Evolutionary conservation across 2,113 vertebrate species (phyloP), one percentile per base, ranked within the genome.

Genomic region (Oryzias woworae): DNA sequence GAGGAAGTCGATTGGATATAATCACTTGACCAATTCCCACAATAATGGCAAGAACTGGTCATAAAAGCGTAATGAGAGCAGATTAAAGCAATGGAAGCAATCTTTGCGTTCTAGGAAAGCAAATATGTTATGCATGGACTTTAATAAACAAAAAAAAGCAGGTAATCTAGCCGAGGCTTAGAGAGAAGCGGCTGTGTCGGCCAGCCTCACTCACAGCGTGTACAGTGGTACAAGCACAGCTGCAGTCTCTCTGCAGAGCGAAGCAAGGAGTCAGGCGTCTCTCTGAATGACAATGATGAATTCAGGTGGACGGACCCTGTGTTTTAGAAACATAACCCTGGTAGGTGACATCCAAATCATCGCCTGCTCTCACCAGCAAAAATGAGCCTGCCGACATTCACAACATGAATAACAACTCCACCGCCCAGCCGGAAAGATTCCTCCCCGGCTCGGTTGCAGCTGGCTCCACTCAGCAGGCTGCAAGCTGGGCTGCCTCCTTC

Each of bases 21-120:
- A 90, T 90, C 85, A 87, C 77, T 77, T 83, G 83, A 87, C 83
- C 81, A 84, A 67, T 66, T 81, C 71, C 57, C 24, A 70, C 51
- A 80, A 74, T 77, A 71, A 78, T 44, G 41, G 63, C 13, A 66
- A 69, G 50, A 74, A 86, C 67, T 75, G 70, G 72, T 85, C 70
- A 75, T 81, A 82, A 78, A 82, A 74, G 70, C 53, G 73, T 69
- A 67, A 80, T 73, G 82, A 75, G 62, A 73, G 62, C 45, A 65
- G 47, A 78, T 73, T 62, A 70, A 76, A 67, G 23, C 56, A 60
- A n/a, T 44, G 51, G 43, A 49, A 72, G 51, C 61, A 63, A 70
- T 36, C 54, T 71, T 69, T 60, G 45, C 50, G 58, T 75, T 73
- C 63, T 22, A 42, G 28, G 61, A 42, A 47, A 58, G 62, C 52